Evolutionary conservation across 2,113 vertebrate species (phyloP).

Genomic region (Heteronetta atricapilla): DNA sequence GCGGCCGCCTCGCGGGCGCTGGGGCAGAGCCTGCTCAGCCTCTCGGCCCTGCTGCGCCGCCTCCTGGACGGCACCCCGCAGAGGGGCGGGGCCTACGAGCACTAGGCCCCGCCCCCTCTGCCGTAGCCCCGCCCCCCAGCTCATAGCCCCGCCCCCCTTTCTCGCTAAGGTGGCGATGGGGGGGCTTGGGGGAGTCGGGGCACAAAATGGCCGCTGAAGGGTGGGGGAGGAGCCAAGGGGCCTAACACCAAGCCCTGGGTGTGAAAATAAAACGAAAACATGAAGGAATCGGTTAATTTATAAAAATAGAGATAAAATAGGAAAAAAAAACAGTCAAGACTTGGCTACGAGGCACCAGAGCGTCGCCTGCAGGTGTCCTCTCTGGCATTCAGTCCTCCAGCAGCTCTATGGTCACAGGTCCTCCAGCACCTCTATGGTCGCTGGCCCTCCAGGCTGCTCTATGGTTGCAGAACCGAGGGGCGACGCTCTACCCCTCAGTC

Average conservation of each 20-base stretch:
- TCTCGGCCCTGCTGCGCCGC: background rate
- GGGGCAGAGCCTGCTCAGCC: background rate
- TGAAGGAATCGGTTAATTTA: fast-evolving
- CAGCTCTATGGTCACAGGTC: background rate
- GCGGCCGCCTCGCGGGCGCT: background rate
- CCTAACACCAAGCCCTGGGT: fast-evolving
- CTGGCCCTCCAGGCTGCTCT: too few species aligned
- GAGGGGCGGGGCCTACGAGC: too few species aligned
- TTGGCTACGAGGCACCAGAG: fast-evolving
- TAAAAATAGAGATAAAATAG: too few species aligned
- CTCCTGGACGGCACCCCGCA: background rate
- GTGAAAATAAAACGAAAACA: too few species aligned
- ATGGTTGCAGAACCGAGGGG: too few species aligned
- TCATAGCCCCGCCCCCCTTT: too few species aligned
- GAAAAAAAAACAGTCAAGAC: fast-evolving
- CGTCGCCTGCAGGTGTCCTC: fast-evolving
- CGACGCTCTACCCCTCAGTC: too few species aligned
- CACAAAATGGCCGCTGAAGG: too few species aligned
- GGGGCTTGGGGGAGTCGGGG: too few species aligned
- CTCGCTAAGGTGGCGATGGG: too few species aligned
- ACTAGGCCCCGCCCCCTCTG: background rate
- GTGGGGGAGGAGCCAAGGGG: fast-evolving
- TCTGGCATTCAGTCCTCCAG: fast-evolving
- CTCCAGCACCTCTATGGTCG: too few species aligned
- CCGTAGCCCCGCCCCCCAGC: too few species aligned